Conservation (phyloP, 1,140 invertebrate genomes). For the Pentalonia nigronervosa region DNA sequence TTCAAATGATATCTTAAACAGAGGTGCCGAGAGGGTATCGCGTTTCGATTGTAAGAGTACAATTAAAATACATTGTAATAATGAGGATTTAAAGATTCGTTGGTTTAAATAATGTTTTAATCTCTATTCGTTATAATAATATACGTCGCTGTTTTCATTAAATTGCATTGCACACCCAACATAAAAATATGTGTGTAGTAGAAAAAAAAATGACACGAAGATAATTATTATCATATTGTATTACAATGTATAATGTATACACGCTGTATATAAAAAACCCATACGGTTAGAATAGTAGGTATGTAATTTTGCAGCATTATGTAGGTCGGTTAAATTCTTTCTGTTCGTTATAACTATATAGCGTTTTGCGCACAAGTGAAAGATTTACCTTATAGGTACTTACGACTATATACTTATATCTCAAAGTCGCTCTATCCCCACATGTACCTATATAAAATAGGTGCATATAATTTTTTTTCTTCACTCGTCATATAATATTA, state of each 20-base stretch:
- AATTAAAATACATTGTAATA: not conserved
- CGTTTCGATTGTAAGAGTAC: not conserved
- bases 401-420: not conserved
- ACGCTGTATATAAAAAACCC: not conserved
- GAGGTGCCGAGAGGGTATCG: not conserved
- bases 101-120: constrained; percentile 10
- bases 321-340: constrained; percentile 6
- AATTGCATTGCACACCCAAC: not conserved
- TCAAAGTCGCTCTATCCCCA: not conserved
- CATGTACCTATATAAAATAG: not conserved
- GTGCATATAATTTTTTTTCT: not conserved
- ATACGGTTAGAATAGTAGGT: not conserved
- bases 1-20: not conserved
- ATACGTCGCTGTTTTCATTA: not conserved
- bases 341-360: not conserved
- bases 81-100: not conserved
- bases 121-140: not conserved
- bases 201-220: not conserved
- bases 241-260: constrained; percentile 5
- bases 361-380: not conserved
- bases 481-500: not conserved
- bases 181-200: not conserved
- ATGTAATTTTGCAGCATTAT: constrained; percentile 6
- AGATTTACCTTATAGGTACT: not conserved
- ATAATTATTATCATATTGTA: constrained; percentile 16